These are phyloP conservation scores for Hemicentrotus pulcherrimus DNA, from an alignment of 35 echinoderm and acorn worm genomes.

Conservation along the genomic window DNA sequence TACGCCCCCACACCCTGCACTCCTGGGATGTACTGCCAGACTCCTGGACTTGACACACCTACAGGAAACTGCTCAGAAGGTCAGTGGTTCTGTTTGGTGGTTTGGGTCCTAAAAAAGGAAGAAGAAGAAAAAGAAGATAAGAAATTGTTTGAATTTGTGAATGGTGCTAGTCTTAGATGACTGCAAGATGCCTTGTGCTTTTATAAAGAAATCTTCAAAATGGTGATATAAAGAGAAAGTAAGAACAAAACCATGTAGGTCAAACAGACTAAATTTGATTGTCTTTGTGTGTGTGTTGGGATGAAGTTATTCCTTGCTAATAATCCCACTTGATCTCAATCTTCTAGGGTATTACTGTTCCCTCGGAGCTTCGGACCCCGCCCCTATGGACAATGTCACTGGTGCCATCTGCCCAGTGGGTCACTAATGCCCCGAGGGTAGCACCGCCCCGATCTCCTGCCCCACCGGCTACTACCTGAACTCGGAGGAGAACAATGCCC, in stretches of 20 bases:
- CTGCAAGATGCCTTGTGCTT: no score
- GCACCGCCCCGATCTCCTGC: conserved; percentile 61
- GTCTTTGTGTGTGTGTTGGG: no score
- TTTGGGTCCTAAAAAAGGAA: neutral
- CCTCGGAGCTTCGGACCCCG: conserved; percentile 59
- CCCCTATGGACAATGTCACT: conserved; percentile 75
- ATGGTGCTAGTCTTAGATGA: no score
- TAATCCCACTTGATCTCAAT: neutral
- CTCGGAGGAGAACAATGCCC: conserved; percentile 74
- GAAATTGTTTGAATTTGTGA: no score
- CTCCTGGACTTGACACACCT: conserved; percentile 67
- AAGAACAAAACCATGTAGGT: no score
- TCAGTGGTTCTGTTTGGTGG: neutral
- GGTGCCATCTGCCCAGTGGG: conserved; percentile 86
- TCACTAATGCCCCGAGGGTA: conserved; percentile 88
- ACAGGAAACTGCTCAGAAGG: conserved; percentile 92
- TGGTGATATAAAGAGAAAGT: no score
- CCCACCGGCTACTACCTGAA: conserved; percentile 85
- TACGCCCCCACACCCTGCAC: conserved; percentile 69
- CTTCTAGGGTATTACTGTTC: conserved; percentile 82
- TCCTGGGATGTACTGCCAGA: conserved; percentile 87
- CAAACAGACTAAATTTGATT: no score
- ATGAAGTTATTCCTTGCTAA: no score
- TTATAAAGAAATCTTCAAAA: no score
- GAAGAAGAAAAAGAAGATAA: no score